Conservation (phyloP, 2,797 vertebrate genomes). For the Varecia variegata region DNA sequence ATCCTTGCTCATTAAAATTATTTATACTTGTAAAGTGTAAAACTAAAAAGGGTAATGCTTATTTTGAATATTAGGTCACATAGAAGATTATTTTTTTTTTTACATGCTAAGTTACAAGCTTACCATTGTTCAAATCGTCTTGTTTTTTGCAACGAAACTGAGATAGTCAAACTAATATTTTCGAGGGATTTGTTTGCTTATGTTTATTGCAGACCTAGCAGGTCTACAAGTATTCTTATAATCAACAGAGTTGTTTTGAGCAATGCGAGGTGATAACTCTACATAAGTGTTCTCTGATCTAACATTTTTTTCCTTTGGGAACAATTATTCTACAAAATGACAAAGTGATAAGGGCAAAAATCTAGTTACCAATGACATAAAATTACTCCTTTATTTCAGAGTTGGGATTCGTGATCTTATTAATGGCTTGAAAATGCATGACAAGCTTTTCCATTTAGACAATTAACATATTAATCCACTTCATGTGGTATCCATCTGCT, state of each 20-base stretch:
- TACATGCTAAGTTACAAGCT: background rate
- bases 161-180: background rate
- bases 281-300: background rate
- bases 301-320: background rate
- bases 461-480: conserved; percentile 32
- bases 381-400: conserved; percentile 71
- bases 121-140: background rate
- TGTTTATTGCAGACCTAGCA: background rate
- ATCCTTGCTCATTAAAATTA: background rate
- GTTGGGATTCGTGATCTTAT: conserved; percentile 66
- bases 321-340: conserved; percentile 52
- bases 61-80: background rate
- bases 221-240: background rate
- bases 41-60: background rate
- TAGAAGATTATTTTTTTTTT: background rate
- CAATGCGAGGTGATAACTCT: background rate
- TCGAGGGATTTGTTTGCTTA: background rate
- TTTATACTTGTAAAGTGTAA: background rate
- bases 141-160: background rate
- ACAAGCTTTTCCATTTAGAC: conserved; percentile 58
- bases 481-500: background rate
- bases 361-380: conserved; percentile 62
- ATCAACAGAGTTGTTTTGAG: background rate
- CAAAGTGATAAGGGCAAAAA: conserved; percentile 67
- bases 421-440: conserved; percentile 54